phyloP scores from a whole-genome alignment of 2,888 invertebrate genomes.

The Oscheius sp. region DNA sequence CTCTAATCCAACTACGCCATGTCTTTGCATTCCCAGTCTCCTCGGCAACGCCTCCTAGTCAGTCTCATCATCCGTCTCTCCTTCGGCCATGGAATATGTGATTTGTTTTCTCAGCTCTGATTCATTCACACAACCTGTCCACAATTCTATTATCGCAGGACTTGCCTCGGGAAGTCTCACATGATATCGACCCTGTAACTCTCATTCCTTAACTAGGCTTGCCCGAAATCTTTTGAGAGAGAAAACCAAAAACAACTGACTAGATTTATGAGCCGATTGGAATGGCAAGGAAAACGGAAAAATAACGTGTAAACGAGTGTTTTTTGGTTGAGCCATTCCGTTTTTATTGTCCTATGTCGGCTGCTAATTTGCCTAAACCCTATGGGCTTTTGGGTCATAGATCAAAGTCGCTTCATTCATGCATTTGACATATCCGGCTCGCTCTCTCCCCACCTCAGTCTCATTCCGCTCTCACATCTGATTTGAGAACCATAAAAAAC shows the following conservation, averaged over 20 bases:
- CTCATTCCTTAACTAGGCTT: too few species aligned
- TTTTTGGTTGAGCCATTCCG: too few species aligned
- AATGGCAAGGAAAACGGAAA: too few species aligned
- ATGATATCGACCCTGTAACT: neutral
- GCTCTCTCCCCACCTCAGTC: too few species aligned
- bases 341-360: neutral
- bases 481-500: too few species aligned
- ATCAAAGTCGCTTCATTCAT: neutral
- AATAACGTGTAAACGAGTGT: too few species aligned
- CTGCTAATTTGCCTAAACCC: too few species aligned
- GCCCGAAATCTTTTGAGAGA: too few species aligned
- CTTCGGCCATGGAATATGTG: neutral
- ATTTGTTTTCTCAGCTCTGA: neutral
- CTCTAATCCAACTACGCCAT: neutral
- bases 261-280: too few species aligned
- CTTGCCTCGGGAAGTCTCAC: neutral
- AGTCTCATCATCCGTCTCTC: slow-evolving; percentile 9
- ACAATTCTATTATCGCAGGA: slow-evolving; percentile 13
- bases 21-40: slow-evolving; percentile 10
- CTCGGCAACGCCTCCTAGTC: slow-evolving; percentile 18
- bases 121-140: slow-evolving; percentile 16
- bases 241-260: too few species aligned
- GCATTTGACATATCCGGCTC: neutral
- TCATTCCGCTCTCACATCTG: too few species aligned
- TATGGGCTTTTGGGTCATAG: too few species aligned